phyloP scores from a whole-genome alignment of 2,797 vertebrate species.

The Poeciliopsis gracilis region DNA sequence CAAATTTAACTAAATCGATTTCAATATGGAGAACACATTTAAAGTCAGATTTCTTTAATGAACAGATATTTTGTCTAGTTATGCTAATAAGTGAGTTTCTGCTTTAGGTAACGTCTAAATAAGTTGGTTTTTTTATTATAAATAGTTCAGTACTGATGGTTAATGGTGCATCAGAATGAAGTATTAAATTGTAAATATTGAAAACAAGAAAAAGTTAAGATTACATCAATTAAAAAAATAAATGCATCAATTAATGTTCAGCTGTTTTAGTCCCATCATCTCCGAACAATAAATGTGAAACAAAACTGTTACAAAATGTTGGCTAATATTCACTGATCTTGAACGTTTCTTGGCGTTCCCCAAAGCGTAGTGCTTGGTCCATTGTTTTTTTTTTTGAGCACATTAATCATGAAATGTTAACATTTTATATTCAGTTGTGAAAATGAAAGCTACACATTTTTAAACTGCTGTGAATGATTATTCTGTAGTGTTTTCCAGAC shows the following conservation, averaged over 20 bases:
- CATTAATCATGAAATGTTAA: not conserved
- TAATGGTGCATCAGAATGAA: not conserved
- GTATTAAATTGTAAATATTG: not conserved
- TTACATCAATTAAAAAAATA: not conserved
- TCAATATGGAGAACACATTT: not conserved
- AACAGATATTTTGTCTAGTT: not conserved
- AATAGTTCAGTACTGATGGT: not conserved
- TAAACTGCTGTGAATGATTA: no score
- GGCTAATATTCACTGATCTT: not conserved
- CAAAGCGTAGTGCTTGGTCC: not conserved
- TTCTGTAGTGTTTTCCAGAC: no score
- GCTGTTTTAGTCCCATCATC: not conserved
- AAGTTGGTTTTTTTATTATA: not conserved
- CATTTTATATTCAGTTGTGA: no score
- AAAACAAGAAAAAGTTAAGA: not conserved
- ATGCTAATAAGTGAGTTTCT: not conserved
- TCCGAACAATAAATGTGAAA: not conserved
- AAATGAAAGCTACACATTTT: no score
- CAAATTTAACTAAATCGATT: not conserved
- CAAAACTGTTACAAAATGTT: not conserved
- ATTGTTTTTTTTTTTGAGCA: not conserved
- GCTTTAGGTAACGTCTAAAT: not conserved
- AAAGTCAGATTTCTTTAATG: not conserved
- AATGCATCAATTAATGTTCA: not conserved
- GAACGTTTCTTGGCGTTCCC: not conserved